Percentiles rank a stretch among this genome's conserved stretches.
Conservation (phyloP, 92 coral and sea anemone species). For the Pocillopora grandis region DNA sequence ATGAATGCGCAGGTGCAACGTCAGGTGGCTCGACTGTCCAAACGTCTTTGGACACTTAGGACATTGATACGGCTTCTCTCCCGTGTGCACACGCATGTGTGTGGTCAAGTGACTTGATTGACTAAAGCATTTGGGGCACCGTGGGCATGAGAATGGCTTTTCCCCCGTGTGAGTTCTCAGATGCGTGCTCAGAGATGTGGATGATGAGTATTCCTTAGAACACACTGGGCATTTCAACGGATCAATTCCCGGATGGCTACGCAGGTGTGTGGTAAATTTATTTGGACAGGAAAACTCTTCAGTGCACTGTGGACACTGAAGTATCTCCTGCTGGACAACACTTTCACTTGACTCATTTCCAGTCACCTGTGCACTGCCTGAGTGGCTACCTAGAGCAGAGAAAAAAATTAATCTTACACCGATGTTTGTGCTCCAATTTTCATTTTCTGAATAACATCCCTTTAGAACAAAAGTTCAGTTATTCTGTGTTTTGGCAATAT, state of each 20-base stretch:
- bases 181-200: slow-evolving; percentile 39
- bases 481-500: too few relatives aligned
- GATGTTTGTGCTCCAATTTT: too few relatives aligned
- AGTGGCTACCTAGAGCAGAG: slow-evolving; percentile 11
- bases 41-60: slow-evolving; percentile 53
- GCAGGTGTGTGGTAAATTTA: slow-evolving; percentile 39
- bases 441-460: too few relatives aligned
- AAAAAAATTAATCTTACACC: not conserved
- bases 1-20: slow-evolving; percentile 55
- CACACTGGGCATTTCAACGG: slow-evolving; percentile 46
- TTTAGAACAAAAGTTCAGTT: too few relatives aligned
- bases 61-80: slow-evolving; percentile 45
- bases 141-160: slow-evolving; percentile 38
- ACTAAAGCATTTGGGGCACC: slow-evolving; percentile 43
- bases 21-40: slow-evolving; percentile 49
- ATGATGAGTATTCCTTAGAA: slow-evolving; percentile 42
- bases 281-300: slow-evolving; percentile 27
- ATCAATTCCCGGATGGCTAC: slow-evolving; percentile 30
- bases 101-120: slow-evolving; percentile 50
- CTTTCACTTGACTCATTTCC: not conserved
- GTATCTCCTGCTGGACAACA: slow-evolving; percentile 16
- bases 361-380: not conserved
- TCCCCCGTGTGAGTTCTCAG: slow-evolving; percentile 52
- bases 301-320: slow-evolving; percentile 42
- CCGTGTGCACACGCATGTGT: slow-evolving; percentile 47